Percentiles rank a stretch among this genome's conserved stretches.
These are phyloP conservation scores for Rhyacophila brunnea DNA, from an alignment of 1,140 invertebrate genomes.

Conservation along the genomic window DNA sequence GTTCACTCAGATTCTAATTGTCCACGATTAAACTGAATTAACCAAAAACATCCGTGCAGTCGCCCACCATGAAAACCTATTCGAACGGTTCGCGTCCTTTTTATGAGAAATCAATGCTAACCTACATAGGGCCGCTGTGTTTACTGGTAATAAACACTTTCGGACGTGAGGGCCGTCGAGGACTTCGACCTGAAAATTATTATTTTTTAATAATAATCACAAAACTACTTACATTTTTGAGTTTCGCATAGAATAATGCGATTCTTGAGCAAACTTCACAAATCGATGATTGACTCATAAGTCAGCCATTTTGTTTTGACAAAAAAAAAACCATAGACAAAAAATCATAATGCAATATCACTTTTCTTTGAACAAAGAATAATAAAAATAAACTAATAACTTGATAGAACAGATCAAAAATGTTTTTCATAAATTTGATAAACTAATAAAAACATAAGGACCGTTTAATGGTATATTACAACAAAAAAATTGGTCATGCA, in stretches of 20 bases:
- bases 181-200: not conserved
- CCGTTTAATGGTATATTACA: too few species aligned
- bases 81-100: slow-evolving; percentile 23
- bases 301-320: slow-evolving; percentile 31
- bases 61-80: slow-evolving; percentile 23
- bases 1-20: not conserved
- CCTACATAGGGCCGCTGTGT: slow-evolving; percentile 15
- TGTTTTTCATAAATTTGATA: too few species aligned
- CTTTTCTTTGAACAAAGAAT: too few species aligned
- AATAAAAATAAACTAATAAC: not conserved
- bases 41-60: slow-evolving; percentile 9
- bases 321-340: slow-evolving; percentile 12
- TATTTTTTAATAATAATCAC: not conserved
- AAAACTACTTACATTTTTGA: slow-evolving; percentile 8
- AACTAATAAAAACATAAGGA: too few species aligned
- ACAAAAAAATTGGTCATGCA: too few species aligned
- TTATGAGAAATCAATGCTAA: slow-evolving; percentile 25
- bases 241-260: slow-evolving; percentile 19
- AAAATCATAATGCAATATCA: too few species aligned
- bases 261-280: slow-evolving; percentile 18
- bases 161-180: not conserved
- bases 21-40: not conserved
- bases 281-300: slow-evolving; percentile 27
- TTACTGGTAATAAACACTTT: not conserved
- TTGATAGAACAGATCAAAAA: too few species aligned